These are phyloP conservation scores for Elaeidobius kamerunicus DNA, from an alignment of 2,888 invertebrate genomes.

Conservation along the genomic window DNA sequence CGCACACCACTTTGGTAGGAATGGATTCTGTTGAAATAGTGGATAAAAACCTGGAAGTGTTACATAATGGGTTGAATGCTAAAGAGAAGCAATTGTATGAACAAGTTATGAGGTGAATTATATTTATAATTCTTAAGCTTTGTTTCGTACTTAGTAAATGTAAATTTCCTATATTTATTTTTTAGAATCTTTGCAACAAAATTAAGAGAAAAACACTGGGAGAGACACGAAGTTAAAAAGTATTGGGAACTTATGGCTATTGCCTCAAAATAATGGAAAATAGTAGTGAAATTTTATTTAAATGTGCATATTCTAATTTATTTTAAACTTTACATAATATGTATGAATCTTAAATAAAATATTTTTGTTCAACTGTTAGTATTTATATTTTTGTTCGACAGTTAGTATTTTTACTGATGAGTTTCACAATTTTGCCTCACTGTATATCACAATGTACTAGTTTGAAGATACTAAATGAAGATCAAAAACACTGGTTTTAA, in stretches of 20 bases:
- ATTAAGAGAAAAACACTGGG: slow-evolving; percentile 58
- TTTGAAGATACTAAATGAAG: no score
- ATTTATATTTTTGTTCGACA: no score
- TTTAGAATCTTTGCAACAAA: slow-evolving; percentile 51
- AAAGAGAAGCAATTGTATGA: slow-evolving; percentile 61
- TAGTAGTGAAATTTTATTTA: no score
- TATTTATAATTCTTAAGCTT: neutral
- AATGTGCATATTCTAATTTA: no score
- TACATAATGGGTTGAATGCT: slow-evolving; percentile 61
- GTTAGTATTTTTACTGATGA: no score
- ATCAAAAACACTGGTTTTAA: no score
- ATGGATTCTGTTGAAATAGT: slow-evolving; percentile 63
- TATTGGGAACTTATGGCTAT: slow-evolving; percentile 35
- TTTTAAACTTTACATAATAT: no score
- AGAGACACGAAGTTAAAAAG: slow-evolving; percentile 57
- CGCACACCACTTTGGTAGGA: slow-evolving; percentile 72
- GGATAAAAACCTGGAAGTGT: slow-evolving; percentile 60
- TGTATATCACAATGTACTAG: no score
- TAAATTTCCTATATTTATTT: slow-evolving; percentile 25
- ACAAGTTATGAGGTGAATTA: slow-evolving; percentile 39
- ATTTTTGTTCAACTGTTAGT: no score
- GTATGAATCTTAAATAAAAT: no score
- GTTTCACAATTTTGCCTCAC: no score
- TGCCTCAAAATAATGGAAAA: no score
- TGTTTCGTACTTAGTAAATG: neutral